A percentile compares a stretch with the other conserved stretches of the same genome.
Evolutionary conservation across 2,888 invertebrate species (phyloP).

Genomic region (Pristionchus maxplancki): DNA sequence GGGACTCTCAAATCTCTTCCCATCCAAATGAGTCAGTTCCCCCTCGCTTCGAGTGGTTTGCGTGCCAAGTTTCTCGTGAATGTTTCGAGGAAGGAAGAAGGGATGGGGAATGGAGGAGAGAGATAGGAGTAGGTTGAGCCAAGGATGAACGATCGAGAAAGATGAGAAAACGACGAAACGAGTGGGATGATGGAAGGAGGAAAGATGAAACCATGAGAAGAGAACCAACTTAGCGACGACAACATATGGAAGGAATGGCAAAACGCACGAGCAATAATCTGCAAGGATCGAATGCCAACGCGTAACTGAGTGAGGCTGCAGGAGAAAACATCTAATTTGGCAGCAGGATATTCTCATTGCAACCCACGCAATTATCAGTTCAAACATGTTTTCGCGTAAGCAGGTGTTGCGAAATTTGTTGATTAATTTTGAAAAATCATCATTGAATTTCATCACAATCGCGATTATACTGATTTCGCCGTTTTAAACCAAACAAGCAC

Average conservation of each 20-base stretch:
- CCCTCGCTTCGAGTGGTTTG: not conserved
- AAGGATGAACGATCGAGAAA: conserved; percentile 22
- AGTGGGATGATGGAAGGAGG: not conserved
- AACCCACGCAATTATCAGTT: not conserved
- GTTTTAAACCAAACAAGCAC: too few relatives aligned
- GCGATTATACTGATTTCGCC: too few relatives aligned
- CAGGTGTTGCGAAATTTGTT: not conserved
- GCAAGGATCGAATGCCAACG: not conserved
- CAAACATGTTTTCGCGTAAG: not conserved
- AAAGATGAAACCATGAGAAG: not conserved
- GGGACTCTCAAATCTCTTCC: not conserved
- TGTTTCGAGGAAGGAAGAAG: conserved; percentile 24
- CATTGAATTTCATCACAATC: too few relatives aligned
- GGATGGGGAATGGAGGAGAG: not conserved
- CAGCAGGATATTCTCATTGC: not conserved
- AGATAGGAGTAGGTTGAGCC: not conserved
- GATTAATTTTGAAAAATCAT: not conserved
- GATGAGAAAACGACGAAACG: not conserved
- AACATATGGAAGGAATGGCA: too few relatives aligned
- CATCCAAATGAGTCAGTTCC: conserved; percentile 26
- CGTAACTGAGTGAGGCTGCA: not conserved
- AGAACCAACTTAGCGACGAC: not conserved
- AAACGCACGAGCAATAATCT: not conserved
- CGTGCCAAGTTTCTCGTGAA: conserved; percentile 30
- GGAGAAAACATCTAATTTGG: not conserved